These are phyloP conservation scores for Leptinotarsa texana DNA, from an alignment of 1,140 invertebrate species.

Conservation along the genomic window DNA sequence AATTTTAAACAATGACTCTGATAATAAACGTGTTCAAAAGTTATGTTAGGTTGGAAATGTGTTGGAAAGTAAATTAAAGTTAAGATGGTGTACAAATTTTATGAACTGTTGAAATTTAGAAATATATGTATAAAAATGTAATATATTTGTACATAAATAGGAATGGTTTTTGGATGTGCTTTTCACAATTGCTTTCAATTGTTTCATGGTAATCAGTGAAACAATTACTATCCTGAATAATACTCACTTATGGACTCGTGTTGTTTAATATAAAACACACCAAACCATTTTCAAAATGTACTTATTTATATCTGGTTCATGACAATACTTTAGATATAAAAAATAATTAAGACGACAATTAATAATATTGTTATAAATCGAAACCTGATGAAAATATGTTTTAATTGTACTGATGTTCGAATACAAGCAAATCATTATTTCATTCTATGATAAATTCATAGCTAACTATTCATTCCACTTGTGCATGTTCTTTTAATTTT, in stretches of 20 bases:
- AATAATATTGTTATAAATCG: conserved; percentile 46
- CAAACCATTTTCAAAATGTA: conserved; percentile 32
- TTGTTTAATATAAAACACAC: conserved; percentile 34
- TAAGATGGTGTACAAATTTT: conserved; percentile 17
- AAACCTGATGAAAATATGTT: conserved; percentile 24
- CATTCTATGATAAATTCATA: neutral
- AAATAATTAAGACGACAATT: conserved; percentile 49
- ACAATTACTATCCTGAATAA: neutral
- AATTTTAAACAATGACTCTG: neutral
- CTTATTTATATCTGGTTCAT: conserved; percentile 51
- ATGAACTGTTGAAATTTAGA: conserved; percentile 23
- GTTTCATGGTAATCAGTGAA: neutral
- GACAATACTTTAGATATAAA: conserved; percentile 56
- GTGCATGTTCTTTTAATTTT: neutral
- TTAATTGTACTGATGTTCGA: conserved; percentile 21
- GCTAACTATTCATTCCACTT: neutral
- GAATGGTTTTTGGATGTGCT: conserved; percentile 27
- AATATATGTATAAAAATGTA: conserved; percentile 21
- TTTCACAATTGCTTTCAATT: conserved; percentile 1
- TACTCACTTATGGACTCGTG: conserved; percentile 10
- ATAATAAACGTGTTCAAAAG: neutral
- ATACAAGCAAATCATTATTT: neutral
- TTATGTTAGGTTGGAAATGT: neutral
- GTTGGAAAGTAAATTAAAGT: conserved; percentile 14
- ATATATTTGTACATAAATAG: conserved; percentile 21